Base-by-base conservation (phyloP, 2,797 vertebrate species). In the Sebastolobus altivelis region DNA sequence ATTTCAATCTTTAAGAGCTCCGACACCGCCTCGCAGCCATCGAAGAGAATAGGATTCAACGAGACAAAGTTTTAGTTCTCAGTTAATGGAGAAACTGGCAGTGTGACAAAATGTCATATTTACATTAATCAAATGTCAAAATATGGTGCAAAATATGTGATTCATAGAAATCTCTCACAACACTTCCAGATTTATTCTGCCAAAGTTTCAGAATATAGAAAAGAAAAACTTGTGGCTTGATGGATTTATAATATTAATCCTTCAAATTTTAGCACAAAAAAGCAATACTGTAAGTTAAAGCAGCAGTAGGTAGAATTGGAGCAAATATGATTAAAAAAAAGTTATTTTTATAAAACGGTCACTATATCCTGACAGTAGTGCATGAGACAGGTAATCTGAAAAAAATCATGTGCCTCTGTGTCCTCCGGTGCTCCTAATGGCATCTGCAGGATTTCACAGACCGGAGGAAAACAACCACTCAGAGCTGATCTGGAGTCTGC, bases 71-170 rank as follows among this genome's bases (percentile, higher is more conserved):
- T 71, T 70, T 31, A 58, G 33, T 25, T 31, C 8, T 40, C 7
- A 70, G 16, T 55, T 79, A 69, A 71, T 55, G 9, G 58, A 71
- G 29, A 59, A 71, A 70, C 35, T 68, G 49, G 29, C 56, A 62
- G 46, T 10, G 3, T 46, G 71, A 60, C 35, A 69, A 85, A 83
- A 74, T 82, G 75, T 65, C 71, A 66, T 76, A 70, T 83, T 78
- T 72, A 72, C 67, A 61, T 69, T 60, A 56, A 66, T 76, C 11
- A 83, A 75, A 78, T 66, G 71, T 73, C 83, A 66, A 66, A 72
- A 68, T 78, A 65, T 62, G 58, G 11, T 4, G n/a, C 16, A 49
- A 72, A 61, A 18, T 14, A n/a, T 67, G 76, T 38, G 11, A 75
- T 74, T 71, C 33, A 59, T 18, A 73, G 33, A n/a, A 40, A 13